Base-by-base conservation (phyloP, 1,140 invertebrate species). In the Lepidurus couesii region DNA sequence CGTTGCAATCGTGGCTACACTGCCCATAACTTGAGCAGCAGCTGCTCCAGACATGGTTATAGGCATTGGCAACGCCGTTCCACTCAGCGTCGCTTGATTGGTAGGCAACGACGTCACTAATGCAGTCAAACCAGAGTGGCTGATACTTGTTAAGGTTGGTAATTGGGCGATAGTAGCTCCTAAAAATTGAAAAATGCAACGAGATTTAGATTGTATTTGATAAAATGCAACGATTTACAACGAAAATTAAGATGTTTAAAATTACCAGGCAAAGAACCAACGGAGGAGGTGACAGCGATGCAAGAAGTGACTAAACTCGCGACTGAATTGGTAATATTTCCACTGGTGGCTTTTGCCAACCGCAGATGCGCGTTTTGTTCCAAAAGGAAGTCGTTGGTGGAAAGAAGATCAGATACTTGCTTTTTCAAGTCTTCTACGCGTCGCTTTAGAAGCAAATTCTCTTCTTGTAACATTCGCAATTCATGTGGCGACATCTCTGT, bases 321-420 rank as follows among this genome's bases (percentile, higher is more conserved):
- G 16, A 65, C 73, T 8, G 77, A 65, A 43, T 73, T 78, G 26
- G 89, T 88, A 9, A 89, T 87, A 1, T 89, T 3, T 89, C 88
- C 13, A 88, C 87, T 8, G 88, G 88, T 1, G 89, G 86, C 24
- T 79, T 89, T 90, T 43, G 88, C 88, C 79, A 92, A 87, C 75
- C 92, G 86, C 77, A 93, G 85, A 75, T 92, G 90, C 10, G 92
- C 92, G 84, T 94, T 94, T 85, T 94, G 92, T 81, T 93, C 91
- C 75, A 94, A 83, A 0, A 94, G 86, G 83, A 93, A 93, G 83
- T 93, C 92, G 84, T 93, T 94, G 3, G 92, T 92, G 7, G 92
- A 91, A n/a, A 90, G 90, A 74, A 93, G 83, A 83, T 92, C 91
- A 44, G 88, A 87, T 4, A 90, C 88, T 84, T 89, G 86, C 75